Evolutionary conservation across 2,888 invertebrate species (phyloP), one percentile per base, ranked within the genome.

Genomic region (Lymantria monacha): DNA sequence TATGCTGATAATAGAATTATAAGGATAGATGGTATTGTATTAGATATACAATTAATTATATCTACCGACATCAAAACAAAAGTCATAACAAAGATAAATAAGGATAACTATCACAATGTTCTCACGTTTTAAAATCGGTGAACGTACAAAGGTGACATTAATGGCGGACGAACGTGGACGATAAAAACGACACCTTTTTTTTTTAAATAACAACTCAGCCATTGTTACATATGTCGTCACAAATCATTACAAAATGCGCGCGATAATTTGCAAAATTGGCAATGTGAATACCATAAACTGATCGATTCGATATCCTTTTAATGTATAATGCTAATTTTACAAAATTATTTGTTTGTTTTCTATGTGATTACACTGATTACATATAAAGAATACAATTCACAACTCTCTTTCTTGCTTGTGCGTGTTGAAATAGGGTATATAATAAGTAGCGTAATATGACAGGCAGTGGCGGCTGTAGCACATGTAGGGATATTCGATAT

Each of bases 171-270:
- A 53, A 52, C 41, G 47, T 49, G 36, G 49, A 52, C 42, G 22
- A 63, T 44, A 53, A 69, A 66, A 68, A 70, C 48, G 47, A 53
- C 58, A 47, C 53, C 61, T 60, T 69, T 57, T 57, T 60, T n/a
- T n/a, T n/a, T n/a, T n/a, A n/a, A 65, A 69, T 62, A 62, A 69
- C 59, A 58, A 62, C 50, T 46, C 36, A 46, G 40, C 59, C 67
- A 65, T 69, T 69, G 9, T 65, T 63, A 50, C 53, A 22, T 41
- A 31, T 47, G 59, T 57, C 56, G 54, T 33, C 59, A 64, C 65
- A 69, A 69, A 69, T 69, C 69, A 69, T 66, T 50, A 22, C 48
- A 44, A 55, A 62, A 48, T 60, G 52, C 59, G 57, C 53, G 44
- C n/a, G 46, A 52, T 55, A 50, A 57, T 67, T 57, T 60, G 50